Base-by-base conservation (phyloP, 1,140 invertebrate species). In the Oedothorax gibbosus region DNA sequence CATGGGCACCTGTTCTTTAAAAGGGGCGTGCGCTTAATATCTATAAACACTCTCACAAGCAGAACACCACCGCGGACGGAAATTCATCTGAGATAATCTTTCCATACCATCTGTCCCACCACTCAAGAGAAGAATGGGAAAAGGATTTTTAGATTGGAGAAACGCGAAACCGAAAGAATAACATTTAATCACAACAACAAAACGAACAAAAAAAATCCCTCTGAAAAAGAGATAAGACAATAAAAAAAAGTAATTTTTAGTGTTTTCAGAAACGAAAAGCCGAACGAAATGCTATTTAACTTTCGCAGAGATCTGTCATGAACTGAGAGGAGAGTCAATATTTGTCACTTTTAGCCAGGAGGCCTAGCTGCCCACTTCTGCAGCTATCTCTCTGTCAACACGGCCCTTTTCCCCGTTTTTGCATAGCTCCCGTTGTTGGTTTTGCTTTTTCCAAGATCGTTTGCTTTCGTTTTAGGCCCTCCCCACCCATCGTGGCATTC, bases 81-180 rank as follows among this genome's bases (percentile, higher is more conserved):
- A 81, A 81, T 72, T 73, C 57, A 82, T 82, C 80, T 56, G 20
- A 62, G 57, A 65, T 73, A 73, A 73, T 73, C 69, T 82, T 21
- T 49, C 20, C 64, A 57, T 57, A 72, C 81, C 81, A 84, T 84
- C 81, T 84, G 81, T 75, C 81, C 80, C 53, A 35, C 50, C 66
- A 60, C 80, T 64, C 53, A 21, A 64, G 53, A 35, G 35, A 15
- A 62, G 75, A 50, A 35, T 20, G 51, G 77, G 35, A 14, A n/a
- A 51, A 11, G 62, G 72, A 75, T 71, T 64, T 77, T 77, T 80
- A 57, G 65, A 80, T 80, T 60, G 78, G 78, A 75, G 78, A 84
- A 84, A 84, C 72, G 72, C 49, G 81, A 84, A 76, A 84, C 81
- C 64, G 69, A 84, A 84, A 84, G 81, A 84, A 84, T 84, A 84